Base-by-base conservation (phyloP, 1,140 invertebrate genomes). In the Drosophila lini region DNA sequence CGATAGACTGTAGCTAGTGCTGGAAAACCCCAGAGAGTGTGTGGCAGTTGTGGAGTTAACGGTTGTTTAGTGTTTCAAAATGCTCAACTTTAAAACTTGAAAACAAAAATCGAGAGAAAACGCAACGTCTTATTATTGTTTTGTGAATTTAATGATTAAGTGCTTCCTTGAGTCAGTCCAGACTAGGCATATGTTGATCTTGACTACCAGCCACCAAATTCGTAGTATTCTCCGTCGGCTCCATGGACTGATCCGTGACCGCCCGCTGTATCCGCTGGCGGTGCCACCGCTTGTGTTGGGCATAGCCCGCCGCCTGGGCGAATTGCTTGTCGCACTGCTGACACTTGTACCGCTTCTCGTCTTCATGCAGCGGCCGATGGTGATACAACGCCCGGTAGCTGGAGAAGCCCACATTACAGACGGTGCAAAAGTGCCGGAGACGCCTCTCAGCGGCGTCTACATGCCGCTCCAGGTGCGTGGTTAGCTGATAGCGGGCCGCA, bases 291-390 rank as follows among this genome's bases (percentile, higher is more conserved):
- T 88, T 88, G 41, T 90, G 86, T 58, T 90, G 79, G 10, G 81
- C 65, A 13, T 73, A 90, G 10, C 88, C 86, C 56, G 86, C 68
- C 9, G 81, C 79, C 48, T 90, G 86, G 41, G 86, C 70, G 31
- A 81, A 90, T 0, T 89, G 50, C 31, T 90, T 90, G 10, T 71
- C 93, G 36, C 86, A 90, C 25, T 74, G 44, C 16, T 96, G 95
- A 75, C 97, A 97, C 8, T 94, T 92, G 82, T 95, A 97, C 0
- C 96, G 96, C 82, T 97, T 96, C 78, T 95, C 95, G 2, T 95
- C 95, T 6, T 95, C 96, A 88, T 97, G 96, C 80, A 96, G 96
- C 0, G 95, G 93, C 67, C 94, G 93, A 76, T 97, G 97, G 67
- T 97, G 97, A 90, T 88, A 88, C 6, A 88, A 45, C 3, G 84